Evolutionary conservation across 92 coral and sea anemone genomes (phyloP), one percentile per base, ranked within the genome.

Genomic region (Palythoa heliodiscus): DNA sequence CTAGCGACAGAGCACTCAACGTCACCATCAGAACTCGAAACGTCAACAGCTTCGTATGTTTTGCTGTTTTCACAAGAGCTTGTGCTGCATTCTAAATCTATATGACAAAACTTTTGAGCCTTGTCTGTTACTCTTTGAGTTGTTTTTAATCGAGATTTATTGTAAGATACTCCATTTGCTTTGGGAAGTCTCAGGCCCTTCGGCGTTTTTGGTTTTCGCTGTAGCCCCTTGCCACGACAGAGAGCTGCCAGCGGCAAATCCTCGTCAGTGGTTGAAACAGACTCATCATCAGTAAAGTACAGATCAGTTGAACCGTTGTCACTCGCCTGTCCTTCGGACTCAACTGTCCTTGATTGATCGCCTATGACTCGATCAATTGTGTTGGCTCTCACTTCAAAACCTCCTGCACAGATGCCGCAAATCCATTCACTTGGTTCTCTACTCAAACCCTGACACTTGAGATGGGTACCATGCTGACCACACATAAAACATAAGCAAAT

Each of bases 401-500:
- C 87, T 29, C 71, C 78, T 11, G 74, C 91, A 70, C 98, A 95
- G 22, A 77, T 85, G 3, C 81, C 86, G 52, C 98, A 96, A 5
- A 81, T 74, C 91, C 93, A 92, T 64, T 60, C 81, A 2, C 78
- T 76, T n/a, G 95, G 96, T 52, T 85, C 57, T n/a, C 54, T 78
- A 38, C 25, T 75, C 98, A 97, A 94, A 75, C 84, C 86, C 78
- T 91, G 93, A 63, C 98, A 96, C 24, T 87, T 84, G 13, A 92
- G 43, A 54, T 96, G 98, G 0, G 96, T 92, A 11, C 98, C 98
- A 91, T 74, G 85, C 77, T 96, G 98, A 11, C 98, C 98, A 75
- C 98, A 96, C 6, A 81, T 38, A 52, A 63, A 76, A 69, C 98
- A 96, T 52, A 91, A 89, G 43, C 91, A 87, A 1, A 96, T 84